Conservation (phyloP, 2,113 vertebrate species). For the Myotis lucifugus region DNA sequence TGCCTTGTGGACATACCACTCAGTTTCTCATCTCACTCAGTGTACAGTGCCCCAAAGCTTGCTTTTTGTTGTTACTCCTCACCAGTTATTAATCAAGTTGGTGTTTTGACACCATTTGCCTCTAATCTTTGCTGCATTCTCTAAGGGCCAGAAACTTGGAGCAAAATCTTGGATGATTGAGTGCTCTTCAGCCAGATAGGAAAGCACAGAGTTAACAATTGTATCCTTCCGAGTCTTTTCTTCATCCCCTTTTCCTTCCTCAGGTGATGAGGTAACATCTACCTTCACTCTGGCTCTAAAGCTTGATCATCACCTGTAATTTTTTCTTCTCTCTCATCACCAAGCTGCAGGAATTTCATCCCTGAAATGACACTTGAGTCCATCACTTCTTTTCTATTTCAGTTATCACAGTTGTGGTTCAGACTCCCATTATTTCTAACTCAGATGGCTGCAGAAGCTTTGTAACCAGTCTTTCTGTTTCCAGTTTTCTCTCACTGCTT, state of each 20-base stretch:
- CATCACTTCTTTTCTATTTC: conserved; percentile 29
- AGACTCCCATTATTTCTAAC: not conserved
- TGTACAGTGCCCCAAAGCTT: not conserved
- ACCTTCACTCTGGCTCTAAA: not conserved
- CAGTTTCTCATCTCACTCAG: not conserved
- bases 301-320: conserved; percentile 39
- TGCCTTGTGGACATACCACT: not conserved
- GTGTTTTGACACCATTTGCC: not conserved
- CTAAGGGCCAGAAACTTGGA: not conserved
- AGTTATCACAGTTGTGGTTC: not conserved
- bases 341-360: conserved; percentile 34
- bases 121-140: not conserved
- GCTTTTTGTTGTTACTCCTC: not conserved
- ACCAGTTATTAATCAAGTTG: not conserved
- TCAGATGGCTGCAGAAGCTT: not conserved
- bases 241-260: not conserved
- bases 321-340: conserved; percentile 37
- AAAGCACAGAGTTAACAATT: not conserved
- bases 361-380: conserved; percentile 43
- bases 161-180: not conserved
- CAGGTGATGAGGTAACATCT: not conserved
- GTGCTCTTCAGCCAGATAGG: not conserved
- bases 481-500: not conserved
- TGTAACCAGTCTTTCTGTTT: not conserved
- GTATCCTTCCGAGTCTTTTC: not conserved